Conservation (phyloP, 2,797 vertebrate genomes). For the Rhinichthys osculus region DNA sequence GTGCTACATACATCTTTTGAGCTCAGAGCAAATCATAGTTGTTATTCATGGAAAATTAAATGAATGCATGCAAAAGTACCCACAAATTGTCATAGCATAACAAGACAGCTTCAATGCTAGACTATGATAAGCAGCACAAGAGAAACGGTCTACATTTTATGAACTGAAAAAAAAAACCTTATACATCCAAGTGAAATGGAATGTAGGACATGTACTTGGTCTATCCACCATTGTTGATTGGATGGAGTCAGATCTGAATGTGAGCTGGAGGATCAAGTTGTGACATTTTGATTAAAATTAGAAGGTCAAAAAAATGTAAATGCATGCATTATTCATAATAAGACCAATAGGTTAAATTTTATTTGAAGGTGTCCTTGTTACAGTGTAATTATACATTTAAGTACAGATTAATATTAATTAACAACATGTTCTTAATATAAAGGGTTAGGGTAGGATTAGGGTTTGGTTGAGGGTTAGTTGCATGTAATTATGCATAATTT, state of each 20-base stretch:
- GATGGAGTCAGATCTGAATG: background rate
- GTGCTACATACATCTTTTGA: background rate
- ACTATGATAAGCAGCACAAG: background rate
- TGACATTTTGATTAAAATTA: background rate
- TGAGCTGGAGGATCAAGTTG: background rate
- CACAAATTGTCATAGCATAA: background rate
- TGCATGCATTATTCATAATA: background rate
- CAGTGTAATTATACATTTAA: background rate
- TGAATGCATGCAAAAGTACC: background rate
- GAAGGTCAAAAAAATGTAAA: background rate
- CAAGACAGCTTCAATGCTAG: background rate
- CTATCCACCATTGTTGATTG: background rate
- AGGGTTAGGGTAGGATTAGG: no score
- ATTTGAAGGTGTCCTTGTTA: background rate
- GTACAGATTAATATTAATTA: no score
- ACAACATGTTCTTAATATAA: no score
- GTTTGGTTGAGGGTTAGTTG: no score
- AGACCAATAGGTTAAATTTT: background rate
- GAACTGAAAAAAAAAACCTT: background rate
- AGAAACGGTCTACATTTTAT: background rate
- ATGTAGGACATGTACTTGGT: background rate
- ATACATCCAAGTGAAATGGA: background rate
- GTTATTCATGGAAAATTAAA: slow-evolving; percentile 2
- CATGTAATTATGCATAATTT: background rate
- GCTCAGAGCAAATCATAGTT: background rate